Evolutionary conservation across 2,888 invertebrate genomes (phyloP).

Genomic region (Pristionchus entomophagus): DNA sequence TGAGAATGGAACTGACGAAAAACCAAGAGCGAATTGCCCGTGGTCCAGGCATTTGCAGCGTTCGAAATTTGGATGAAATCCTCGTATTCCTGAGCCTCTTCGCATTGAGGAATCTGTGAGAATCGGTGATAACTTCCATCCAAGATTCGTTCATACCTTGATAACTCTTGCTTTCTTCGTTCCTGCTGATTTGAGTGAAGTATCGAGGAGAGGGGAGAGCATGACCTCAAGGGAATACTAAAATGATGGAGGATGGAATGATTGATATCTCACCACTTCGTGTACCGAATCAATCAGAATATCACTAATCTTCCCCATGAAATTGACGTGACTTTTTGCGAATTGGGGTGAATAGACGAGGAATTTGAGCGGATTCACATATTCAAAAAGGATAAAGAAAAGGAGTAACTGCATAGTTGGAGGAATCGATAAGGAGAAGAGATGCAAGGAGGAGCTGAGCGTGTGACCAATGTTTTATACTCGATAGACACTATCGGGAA

Average conservation of each 20-base stretch:
- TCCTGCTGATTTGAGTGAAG: neutral
- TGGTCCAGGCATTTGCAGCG: neutral
- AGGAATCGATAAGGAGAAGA: too few relatives aligned
- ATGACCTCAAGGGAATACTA: neutral
- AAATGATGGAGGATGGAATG: neutral
- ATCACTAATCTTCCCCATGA: conserved; percentile 55
- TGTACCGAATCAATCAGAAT: conserved; percentile 56
- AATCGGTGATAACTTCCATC: neutral
- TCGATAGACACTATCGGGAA: too few relatives aligned
- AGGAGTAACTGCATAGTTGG: too few relatives aligned
- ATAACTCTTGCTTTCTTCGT: neutral
- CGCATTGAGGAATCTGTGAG: neutral
- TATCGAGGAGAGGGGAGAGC: neutral
- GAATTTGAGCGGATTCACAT: conserved; percentile 49
- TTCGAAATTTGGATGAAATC: neutral
- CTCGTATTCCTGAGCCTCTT: neutral
- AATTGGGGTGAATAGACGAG: conserved; percentile 53
- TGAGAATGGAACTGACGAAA: neutral
- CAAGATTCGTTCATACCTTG: too few relatives aligned
- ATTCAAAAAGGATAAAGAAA: too few relatives aligned
- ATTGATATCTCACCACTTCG: conserved; percentile 52
- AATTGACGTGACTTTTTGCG: conserved; percentile 57
- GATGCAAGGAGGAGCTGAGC: too few relatives aligned
- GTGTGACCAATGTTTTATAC: too few relatives aligned
- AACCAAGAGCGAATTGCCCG: neutral